Conservation (phyloP, 2,888 invertebrate genomes). For the Ophioninae sp. region DNA sequence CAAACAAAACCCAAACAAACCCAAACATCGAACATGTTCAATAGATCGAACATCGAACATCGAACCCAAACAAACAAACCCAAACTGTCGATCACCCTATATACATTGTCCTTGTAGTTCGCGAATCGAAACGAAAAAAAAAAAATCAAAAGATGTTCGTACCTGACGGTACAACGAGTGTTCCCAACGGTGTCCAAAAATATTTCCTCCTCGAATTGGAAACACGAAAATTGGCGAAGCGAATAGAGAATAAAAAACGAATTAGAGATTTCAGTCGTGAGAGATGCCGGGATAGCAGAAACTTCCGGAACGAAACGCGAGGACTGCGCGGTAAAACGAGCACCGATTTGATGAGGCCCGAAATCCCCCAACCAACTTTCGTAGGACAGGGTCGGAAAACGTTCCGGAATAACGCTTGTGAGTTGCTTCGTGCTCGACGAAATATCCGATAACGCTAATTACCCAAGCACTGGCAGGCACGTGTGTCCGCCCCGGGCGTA, state of each 20-base stretch:
- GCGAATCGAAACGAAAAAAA: neutral
- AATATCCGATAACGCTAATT: constrained; percentile 62
- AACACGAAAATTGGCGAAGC: constrained; percentile 1
- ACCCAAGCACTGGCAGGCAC: constrained; percentile 62
- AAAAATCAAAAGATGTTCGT: neutral
- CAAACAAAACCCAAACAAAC: too few relatives aligned
- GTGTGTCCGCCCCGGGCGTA: constrained; percentile 34
- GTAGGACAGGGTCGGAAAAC: constrained; percentile 45
- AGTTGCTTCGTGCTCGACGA: constrained; percentile 59
- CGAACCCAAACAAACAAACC: too few relatives aligned
- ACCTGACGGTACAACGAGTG: constrained; percentile 6
- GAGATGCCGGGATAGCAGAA: neutral
- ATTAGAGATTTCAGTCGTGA: constrained; percentile 39
- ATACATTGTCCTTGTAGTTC: too few relatives aligned
- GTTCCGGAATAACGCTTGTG: constrained; percentile 31
- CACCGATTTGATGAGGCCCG: neutral
- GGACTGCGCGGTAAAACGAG: neutral
- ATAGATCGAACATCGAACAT: too few relatives aligned
- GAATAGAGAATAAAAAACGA: constrained; percentile 17
- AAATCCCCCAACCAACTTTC: constrained; percentile 40
- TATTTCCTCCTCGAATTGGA: neutral
- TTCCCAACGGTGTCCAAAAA: neutral
- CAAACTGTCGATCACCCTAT: too few relatives aligned
- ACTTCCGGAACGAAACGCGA: constrained; percentile 29
- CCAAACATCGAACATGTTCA: too few relatives aligned